Evolutionary conservation across 2,113 vertebrate genomes (phyloP).

Genomic region (Urocitellus parryii): DNA sequence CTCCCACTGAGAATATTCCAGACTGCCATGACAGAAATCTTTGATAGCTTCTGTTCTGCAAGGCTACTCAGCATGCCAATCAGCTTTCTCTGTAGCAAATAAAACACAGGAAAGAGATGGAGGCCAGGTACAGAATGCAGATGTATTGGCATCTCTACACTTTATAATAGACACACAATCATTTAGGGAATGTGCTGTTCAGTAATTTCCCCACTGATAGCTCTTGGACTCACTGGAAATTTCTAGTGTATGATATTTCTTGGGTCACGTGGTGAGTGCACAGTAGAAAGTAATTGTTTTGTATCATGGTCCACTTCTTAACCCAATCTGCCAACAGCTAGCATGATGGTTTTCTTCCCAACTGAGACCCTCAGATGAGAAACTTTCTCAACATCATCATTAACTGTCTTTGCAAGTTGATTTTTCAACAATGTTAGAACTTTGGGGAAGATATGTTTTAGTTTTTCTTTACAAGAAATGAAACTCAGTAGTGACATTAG

Average conservation of each 20-base stretch:
- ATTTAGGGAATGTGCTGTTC: slow-evolving; percentile 38
- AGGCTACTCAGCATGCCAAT: neutral
- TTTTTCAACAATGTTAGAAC: slow-evolving; percentile 58
- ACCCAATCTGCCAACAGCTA: slow-evolving; percentile 56
- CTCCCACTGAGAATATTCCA: slow-evolving; percentile 26
- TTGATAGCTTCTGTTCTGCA: neutral
- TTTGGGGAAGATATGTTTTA: slow-evolving; percentile 34
- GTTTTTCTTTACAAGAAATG: neutral
- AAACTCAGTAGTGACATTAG: slow-evolving; percentile 47
- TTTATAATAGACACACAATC: neutral
- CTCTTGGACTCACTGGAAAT: slow-evolving; percentile 26
- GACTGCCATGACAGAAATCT: neutral
- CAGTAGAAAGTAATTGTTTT: slow-evolving; percentile 55
- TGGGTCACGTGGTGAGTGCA: neutral
- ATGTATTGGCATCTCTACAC: slow-evolving; percentile 36
- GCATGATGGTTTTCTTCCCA: slow-evolving; percentile 34
- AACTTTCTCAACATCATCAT: slow-evolving; percentile 40
- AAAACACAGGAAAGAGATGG: neutral
- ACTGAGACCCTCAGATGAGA: slow-evolving; percentile 45
- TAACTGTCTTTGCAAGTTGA: slow-evolving; percentile 57
- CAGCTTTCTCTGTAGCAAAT: slow-evolving; percentile 34
- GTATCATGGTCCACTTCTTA: slow-evolving; percentile 61
- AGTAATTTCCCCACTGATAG: slow-evolving; percentile 16
- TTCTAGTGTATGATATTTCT: slow-evolving; percentile 16
- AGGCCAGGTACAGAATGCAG: neutral